These are phyloP conservation scores for Macrophya alboannulata DNA, from an alignment of 2,888 invertebrate species.

Conservation along the genomic window DNA sequence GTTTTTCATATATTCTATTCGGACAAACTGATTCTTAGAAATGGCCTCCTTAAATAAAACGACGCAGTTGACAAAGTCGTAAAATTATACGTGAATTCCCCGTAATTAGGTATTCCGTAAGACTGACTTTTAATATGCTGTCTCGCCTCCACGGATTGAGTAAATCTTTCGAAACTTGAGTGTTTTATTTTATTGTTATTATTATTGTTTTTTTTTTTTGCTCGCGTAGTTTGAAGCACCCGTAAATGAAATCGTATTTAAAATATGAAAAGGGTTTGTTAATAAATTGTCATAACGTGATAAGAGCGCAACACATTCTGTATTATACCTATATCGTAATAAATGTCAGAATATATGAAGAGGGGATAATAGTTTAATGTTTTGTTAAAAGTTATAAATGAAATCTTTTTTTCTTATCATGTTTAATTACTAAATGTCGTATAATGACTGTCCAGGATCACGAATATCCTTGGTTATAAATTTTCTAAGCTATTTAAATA, in stretches of 20 bases:
- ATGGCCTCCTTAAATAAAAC: not conserved
- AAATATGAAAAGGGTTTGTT: not conserved
- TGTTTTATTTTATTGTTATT: not conserved
- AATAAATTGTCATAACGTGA: not conserved
- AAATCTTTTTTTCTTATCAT: not conserved
- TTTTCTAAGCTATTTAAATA: constrained; percentile 42
- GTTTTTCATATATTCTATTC: not conserved
- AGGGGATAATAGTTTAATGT: not conserved
- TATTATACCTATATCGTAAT: not conserved
- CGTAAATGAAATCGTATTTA: not conserved
- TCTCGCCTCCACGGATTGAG: constrained; percentile 11
- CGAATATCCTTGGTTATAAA: constrained; percentile 2
- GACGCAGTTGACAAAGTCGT: not conserved
- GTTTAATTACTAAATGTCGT: constrained; percentile 7
- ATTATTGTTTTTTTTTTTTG: not conserved
- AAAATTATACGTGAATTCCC: constrained; percentile 1
- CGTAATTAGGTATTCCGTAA: not conserved
- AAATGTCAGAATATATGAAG: not conserved
- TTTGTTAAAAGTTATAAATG: not conserved
- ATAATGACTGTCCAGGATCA: not conserved
- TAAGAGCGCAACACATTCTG: not conserved
- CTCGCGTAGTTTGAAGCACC: not conserved
- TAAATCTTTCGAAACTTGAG: constrained; percentile 3
- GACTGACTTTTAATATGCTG: constrained; percentile 1
- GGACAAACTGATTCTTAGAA: not conserved